Percentiles rank a stretch among this genome's conserved stretches.
These are phyloP conservation scores for Parelbella ahira DNA, from an alignment of 2,888 invertebrate genomes.

Conservation along the genomic window DNA sequence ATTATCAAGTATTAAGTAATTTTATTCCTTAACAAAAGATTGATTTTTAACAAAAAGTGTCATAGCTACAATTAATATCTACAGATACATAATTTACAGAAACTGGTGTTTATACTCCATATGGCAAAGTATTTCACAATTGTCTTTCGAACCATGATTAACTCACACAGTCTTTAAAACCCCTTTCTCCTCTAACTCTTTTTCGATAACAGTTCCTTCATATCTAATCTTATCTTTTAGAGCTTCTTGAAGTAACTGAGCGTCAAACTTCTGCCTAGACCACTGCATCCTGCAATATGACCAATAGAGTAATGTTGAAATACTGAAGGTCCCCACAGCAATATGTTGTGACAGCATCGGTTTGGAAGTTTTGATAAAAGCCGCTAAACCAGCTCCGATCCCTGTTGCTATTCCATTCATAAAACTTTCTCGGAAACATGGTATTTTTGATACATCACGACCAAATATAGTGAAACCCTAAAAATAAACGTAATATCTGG, in stretches of 20 bases:
- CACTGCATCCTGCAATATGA: conserved; percentile 85
- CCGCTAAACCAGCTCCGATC: conserved; percentile 82
- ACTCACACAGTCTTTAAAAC: conserved; percentile 54
- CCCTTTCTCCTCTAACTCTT: conserved; percentile 63
- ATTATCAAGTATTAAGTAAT: too few relatives aligned
- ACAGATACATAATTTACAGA: too few relatives aligned
- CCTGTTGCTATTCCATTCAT: conserved; percentile 87
- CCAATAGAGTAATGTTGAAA: conserved; percentile 85
- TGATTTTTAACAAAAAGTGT: neutral
- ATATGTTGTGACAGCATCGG: conserved; percentile 82
- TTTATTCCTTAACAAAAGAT: too few relatives aligned
- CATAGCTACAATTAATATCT: too few relatives aligned
- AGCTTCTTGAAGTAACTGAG: conserved; percentile 81
- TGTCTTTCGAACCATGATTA: too few relatives aligned
- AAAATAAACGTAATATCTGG: too few relatives aligned
- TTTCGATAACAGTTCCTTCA: conserved; percentile 83
- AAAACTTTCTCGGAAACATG: conserved; percentile 89
- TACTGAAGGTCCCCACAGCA: conserved; percentile 83
- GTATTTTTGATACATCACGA: conserved; percentile 86
- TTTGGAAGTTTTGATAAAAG: conserved; percentile 88
- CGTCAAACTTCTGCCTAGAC: conserved; percentile 84
- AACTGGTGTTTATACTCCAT: too few relatives aligned
- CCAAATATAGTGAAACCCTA: conserved; percentile 84
- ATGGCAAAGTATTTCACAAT: too few relatives aligned
- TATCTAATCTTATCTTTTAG: conserved; percentile 80